phyloP scores from a whole-genome alignment of 2,888 invertebrate genomes.

The Lingula anatina region DNA sequence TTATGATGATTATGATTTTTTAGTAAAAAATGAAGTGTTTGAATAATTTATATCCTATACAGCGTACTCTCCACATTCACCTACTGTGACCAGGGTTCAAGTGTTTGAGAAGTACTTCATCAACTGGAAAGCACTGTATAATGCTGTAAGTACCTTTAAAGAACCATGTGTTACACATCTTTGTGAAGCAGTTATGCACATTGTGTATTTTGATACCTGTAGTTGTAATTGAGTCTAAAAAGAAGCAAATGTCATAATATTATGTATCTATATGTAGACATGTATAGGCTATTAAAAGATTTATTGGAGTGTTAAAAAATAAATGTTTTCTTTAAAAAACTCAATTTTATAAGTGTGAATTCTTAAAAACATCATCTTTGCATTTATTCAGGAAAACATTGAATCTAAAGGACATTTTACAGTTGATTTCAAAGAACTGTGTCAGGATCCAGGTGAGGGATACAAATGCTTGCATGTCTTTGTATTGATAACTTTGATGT shows the following conservation, averaged over 20 bases:
- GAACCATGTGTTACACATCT: no score
- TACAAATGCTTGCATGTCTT: neutral
- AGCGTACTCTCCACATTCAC: constrained; percentile 56
- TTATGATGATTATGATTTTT: no score
- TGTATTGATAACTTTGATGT: neutral
- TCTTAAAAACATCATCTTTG: no score
- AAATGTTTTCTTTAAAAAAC: no score
- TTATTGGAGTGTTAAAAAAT: no score
- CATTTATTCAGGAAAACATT: constrained; percentile 32
- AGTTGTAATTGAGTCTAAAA: neutral
- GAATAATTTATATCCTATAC: no score
- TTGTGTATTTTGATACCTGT: no score
- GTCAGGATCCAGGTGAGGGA: constrained; percentile 26
- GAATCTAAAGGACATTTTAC: constrained; percentile 40
- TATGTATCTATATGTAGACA: no score
- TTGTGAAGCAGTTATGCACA: no score
- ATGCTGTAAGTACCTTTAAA: constrained; percentile 34
- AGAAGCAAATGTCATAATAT: neutral
- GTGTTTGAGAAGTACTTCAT: constrained; percentile 59
- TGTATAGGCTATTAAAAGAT: no score
- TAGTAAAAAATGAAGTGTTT: no score
- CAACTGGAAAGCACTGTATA: constrained; percentile 46
- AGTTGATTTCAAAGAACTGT: constrained; percentile 42
- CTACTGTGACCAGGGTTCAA: constrained; percentile 56
- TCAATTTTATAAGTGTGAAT: no score